Conservation (phyloP, 2,113 vertebrate genomes). For the Alaudala cheleensis region DNA sequence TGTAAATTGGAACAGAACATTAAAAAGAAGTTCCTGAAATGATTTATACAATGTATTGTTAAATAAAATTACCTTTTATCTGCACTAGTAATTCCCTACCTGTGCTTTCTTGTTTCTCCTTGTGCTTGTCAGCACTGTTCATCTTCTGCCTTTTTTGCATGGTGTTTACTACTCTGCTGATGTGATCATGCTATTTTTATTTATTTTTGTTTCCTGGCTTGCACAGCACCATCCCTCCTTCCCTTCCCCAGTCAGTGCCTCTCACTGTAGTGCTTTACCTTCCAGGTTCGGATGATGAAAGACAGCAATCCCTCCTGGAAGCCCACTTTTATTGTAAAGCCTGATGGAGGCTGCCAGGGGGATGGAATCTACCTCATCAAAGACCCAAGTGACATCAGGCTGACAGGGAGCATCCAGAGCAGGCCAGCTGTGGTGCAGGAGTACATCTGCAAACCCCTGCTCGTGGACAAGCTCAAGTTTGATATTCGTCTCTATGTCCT, state of each 20-base stretch:
- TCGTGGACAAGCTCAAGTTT: slow-evolving; percentile 96
- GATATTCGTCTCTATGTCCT: slow-evolving; percentile 96
- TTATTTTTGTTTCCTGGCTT: neutral
- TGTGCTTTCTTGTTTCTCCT: neutral
- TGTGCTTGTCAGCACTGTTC: neutral
- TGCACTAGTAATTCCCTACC: neutral
- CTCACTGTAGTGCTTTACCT: neutral
- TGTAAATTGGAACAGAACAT: neutral
- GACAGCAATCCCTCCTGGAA: slow-evolving; percentile 81
- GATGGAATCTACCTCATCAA: slow-evolving; percentile 99
- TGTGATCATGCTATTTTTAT: neutral
- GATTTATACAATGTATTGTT: neutral
- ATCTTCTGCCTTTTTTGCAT: neutral
- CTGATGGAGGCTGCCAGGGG: slow-evolving; percentile 94
- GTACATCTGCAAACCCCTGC: slow-evolving; percentile 91
- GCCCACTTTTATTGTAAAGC: slow-evolving; percentile 95
- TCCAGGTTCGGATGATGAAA: slow-evolving; percentile 85
- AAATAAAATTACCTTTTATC: neutral
- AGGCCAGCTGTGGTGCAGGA: slow-evolving; percentile 93
- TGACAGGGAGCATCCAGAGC: slow-evolving; percentile 77
- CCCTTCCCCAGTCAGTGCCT: neutral
- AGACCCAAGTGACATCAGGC: slow-evolving; percentile 85
- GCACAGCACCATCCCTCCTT: neutral
- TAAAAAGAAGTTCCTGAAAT: neutral
- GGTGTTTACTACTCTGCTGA: neutral